phyloP scores from a whole-genome alignment of 1,140 invertebrate species.

The Drosophila rufa region DNA sequence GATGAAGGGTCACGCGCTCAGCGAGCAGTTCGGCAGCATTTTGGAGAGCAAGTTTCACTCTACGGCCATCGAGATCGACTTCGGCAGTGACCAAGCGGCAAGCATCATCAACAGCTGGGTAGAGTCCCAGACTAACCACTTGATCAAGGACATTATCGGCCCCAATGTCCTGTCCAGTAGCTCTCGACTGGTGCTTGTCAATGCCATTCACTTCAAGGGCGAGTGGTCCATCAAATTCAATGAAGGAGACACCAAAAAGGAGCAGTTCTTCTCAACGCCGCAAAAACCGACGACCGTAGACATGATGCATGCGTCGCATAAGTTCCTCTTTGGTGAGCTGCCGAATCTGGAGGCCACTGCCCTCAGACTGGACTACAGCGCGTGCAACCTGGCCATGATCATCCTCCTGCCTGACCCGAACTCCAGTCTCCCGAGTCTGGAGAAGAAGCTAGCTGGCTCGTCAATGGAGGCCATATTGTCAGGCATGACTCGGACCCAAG shows the following conservation, averaged over 20 bases:
- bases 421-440: constrained; percentile 85
- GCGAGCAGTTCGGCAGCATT: constrained; percentile 79
- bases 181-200: constrained; percentile 90
- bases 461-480: constrained; percentile 73
- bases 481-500: constrained; percentile 55
- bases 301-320: constrained; percentile 84
- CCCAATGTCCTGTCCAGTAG: constrained; percentile 85
- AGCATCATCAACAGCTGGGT: constrained; percentile 90
- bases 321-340: constrained; percentile 79
- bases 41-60: constrained; percentile 85
- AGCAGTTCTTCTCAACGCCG: constrained; percentile 79
- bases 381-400: constrained; percentile 86
- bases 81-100: constrained; percentile 80
- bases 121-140: constrained; percentile 89
- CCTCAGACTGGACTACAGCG: constrained; percentile 85
- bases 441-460: constrained; percentile 85
- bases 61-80: constrained; percentile 86
- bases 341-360: constrained; percentile 68
- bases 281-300: constrained; percentile 66
- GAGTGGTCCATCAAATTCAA: constrained; percentile 86
- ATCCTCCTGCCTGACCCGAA: constrained; percentile 87
- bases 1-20: constrained; percentile 85
- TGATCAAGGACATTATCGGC: constrained; percentile 89
- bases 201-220: constrained; percentile 94
- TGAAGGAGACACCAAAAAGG: constrained; percentile 65